A percentile compares a stretch with the other conserved stretches of the same genome.
These are phyloP conservation scores for Daboia siamensis DNA, from an alignment of 2,113 vertebrate genomes.

Conservation along the genomic window DNA sequence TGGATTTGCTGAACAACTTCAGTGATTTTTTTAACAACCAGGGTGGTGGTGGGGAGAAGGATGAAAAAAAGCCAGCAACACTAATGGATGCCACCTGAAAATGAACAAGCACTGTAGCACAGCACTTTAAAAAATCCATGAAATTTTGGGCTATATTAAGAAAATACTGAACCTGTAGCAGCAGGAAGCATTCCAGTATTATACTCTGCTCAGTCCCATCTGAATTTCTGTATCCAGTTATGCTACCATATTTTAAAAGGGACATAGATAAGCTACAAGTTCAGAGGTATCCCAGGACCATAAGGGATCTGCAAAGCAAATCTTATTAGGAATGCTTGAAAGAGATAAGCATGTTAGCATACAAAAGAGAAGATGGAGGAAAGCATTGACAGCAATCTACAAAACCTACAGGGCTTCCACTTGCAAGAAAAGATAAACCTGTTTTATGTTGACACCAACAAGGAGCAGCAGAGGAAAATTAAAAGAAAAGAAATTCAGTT, in stretches of 20 bases:
- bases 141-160: background rate
- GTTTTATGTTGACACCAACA: background rate
- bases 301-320: background rate
- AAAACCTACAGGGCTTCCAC: background rate
- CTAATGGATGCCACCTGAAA: background rate
- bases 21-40: background rate
- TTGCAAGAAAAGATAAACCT: background rate
- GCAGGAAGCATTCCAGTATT: background rate
- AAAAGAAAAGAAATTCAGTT: background rate
- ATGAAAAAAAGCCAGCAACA: background rate
- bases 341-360: background rate
- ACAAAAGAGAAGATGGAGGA: background rate
- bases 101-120: background rate
- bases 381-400: background rate
- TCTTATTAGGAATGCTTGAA: background rate
- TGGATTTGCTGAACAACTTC: background rate
- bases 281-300: background rate
- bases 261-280: background rate
- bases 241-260: background rate
- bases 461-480: background rate
- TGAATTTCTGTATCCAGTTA: background rate
- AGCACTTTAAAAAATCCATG: background rate
- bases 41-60: background rate
- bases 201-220: background rate
- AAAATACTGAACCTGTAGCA: background rate